Base-by-base conservation (phyloP, 2,797 vertebrate species). In the Micromesistius poutassou region DNA sequence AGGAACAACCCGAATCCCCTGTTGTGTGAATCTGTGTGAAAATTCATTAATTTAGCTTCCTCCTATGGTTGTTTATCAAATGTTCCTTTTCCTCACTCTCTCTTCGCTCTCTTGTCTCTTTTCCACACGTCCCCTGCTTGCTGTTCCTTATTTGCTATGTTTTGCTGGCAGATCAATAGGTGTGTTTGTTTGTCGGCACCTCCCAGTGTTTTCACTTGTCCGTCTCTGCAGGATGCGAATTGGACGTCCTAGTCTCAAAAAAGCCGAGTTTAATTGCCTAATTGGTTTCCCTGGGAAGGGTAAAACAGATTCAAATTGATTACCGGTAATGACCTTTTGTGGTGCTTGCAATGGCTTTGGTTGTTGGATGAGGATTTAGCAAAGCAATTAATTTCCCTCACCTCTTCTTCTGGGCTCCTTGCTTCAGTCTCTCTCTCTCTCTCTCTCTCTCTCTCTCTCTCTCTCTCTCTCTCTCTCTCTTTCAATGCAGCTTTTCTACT, bases 271-370 rank as follows among this genome's bases (percentile, higher is more conserved):
- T 91, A 91, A 94, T 92, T 83, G 87, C 87, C 89, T 93, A 92
- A 94, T 94, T 94, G 92, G 91, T 92, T 94, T 93, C 92, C 83
- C 86, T 91, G 91, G 90, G 92, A 93, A 91, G 89, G 88, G 90
- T 91, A 89, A 93, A 93, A 91, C 90, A 90, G 91, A 94, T 94
- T 92, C 92, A 89, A 94, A 94, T 93, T 92, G 93, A 94, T 93
- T 92, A 91, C 89, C 85, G 81, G 89, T 92, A 94, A 93, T 91
- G 91, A 91, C 90, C 89, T 93, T 92, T 93, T 92, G 91, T 93
- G 86, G 87, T 87, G 87, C 83, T 88, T 30, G 87, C 86, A 86
- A 85, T 88, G 90, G 89, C 88, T 91, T 91, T 84, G 89, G 87
- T 88, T 91, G 89, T 93, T 92, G 89, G 90, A 91, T 86, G 83